Evolutionary conservation across 1,140 invertebrate genomes (phyloP).

Genomic region (Plectrocnemia conspersa): DNA sequence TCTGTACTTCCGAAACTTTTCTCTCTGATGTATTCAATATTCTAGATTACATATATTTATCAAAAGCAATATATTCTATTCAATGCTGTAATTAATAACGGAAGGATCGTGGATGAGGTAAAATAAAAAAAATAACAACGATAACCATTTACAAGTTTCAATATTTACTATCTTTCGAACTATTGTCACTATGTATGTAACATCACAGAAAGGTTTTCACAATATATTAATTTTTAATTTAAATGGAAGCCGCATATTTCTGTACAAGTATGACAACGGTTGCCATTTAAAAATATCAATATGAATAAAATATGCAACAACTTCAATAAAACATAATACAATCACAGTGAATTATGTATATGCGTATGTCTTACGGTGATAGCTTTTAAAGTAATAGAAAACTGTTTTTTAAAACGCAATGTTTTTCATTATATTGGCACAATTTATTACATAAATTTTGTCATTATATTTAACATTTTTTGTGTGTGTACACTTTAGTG

Average conservation of each 20-base stretch:
- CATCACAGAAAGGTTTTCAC: constrained; percentile 35
- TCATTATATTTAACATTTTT: too few relatives aligned
- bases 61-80: background rate
- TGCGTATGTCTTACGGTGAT: too few relatives aligned
- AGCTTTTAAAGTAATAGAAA: too few relatives aligned
- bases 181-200: constrained; percentile 35
- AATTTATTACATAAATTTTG: too few relatives aligned
- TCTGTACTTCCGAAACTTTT: too few relatives aligned
- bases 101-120: constrained; percentile 12
- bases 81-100: background rate
- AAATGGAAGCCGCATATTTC: constrained; percentile 19
- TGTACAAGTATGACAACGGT: constrained; percentile 5
- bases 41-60: background rate
- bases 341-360: too few relatives aligned
- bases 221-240: constrained; percentile 29
- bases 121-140: background rate
- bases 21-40: too few relatives aligned
- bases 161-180: constrained; percentile 25
- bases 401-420: too few relatives aligned
- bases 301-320: background rate
- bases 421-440: too few relatives aligned
- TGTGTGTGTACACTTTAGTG: too few relatives aligned
- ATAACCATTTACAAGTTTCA: constrained; percentile 24
- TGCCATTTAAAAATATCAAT: background rate
- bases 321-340: background rate